These are phyloP conservation scores for Carduelis carduelis DNA, from an alignment of 2,797 vertebrate species.

Conservation along the genomic window DNA sequence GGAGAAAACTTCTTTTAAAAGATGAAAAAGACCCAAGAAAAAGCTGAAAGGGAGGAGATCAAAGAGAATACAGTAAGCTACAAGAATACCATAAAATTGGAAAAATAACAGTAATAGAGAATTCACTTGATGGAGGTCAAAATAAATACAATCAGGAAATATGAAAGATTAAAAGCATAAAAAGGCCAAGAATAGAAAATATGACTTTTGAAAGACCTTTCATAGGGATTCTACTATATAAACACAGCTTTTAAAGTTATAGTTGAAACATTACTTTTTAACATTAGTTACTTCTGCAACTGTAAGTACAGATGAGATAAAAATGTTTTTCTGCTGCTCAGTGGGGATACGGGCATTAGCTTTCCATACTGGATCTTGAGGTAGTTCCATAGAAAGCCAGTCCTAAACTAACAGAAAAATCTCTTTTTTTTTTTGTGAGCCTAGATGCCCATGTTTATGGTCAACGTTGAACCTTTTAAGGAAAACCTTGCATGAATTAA, in stretches of 20 bases:
- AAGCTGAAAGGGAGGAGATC: constrained; percentile 70
- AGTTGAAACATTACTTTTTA: background rate
- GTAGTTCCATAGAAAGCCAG: background rate
- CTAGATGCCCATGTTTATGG: background rate
- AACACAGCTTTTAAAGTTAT: background rate
- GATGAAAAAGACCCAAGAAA: constrained; percentile 65
- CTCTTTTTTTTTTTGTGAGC: background rate
- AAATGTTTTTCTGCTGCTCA: background rate
- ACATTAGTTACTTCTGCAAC: background rate
- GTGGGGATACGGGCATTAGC: background rate
- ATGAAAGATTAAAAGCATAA: constrained; percentile 57
- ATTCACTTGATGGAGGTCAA: constrained; percentile 63
- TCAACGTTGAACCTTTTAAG: background rate
- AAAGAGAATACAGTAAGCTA: constrained; percentile 65
- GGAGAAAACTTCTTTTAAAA: constrained; percentile 46
- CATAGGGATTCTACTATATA: background rate
- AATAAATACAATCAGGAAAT: constrained; percentile 68
- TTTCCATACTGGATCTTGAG: background rate
- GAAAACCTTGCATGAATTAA: background rate
- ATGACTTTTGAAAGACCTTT: constrained; percentile 39
- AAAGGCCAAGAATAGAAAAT: constrained; percentile 47
- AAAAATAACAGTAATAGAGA: constrained; percentile 73
- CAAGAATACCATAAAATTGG: constrained; percentile 70
- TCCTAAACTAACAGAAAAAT: background rate
- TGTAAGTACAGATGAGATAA: background rate